Evolutionary conservation across 1,140 invertebrate species (phyloP), one percentile per base, ranked within the genome.

Genomic region (Anoplophora glabripennis): DNA sequence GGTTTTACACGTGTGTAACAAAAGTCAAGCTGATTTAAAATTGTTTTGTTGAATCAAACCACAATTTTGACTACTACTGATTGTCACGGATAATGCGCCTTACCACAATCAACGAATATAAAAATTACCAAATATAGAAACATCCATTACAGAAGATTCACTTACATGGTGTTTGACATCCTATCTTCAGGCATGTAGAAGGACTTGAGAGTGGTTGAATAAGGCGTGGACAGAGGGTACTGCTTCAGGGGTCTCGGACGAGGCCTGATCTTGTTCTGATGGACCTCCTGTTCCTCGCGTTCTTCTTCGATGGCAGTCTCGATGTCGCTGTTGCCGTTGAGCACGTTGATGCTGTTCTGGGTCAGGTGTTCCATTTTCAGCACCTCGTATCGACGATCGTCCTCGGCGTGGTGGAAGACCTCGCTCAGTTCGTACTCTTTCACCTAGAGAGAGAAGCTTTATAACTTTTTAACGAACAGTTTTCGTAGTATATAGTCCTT

Each of bases 361-460:
- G 83, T 81, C 65, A 86, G 80, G 64, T 87, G 79, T 65, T 86
- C 83, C 69, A 81, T 85, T 73, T 82, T 82, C 18, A 91, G 76
- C 49, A 86, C 83, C 65, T 88, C 87, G 79, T 90, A 91, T 75
- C 84, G 83, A 67, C 86, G 83, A 69, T 90, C 87, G 73, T 90
- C 88, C 74, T 90, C 87, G 55, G 79, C 76, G 66, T 87, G 86
- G 76, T 92, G 88, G 75, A 92, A 92, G 57, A 89, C 88, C 78
- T 92, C 88, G 62, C 87, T 89, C 62, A 93, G 76, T 75, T 91
- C 89, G 78, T 93, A 93, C 78, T 92, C 90, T 69, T 87, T 88
- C 53, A 91, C 77, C 91, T 93, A 78, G 21, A 68, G 65, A 34
- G 34, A 46, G 57, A 3, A 17, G 11, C 10, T 14, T 8, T 21